Conservation (phyloP, 2,797 vertebrate genomes). For the Enoplosus armatus region DNA sequence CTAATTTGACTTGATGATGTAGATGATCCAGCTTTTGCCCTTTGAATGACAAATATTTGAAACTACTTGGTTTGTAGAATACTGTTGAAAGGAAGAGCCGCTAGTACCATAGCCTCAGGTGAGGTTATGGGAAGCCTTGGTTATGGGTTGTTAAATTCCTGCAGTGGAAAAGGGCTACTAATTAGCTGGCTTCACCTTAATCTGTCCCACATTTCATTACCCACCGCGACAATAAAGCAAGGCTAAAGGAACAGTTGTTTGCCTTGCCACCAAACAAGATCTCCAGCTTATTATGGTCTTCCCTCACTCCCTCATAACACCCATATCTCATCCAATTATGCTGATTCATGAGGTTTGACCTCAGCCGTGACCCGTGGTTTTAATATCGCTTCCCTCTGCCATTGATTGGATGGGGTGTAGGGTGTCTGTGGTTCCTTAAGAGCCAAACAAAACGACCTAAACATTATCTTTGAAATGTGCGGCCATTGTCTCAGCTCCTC, state of each 20-base stretch:
- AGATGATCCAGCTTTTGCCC: not conserved
- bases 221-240: slow-evolving; percentile 22
- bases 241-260: slow-evolving; percentile 19
- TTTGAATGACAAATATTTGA: not conserved
- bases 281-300: slow-evolving; percentile 11
- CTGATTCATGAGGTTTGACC: slow-evolving; percentile 54
- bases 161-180: not conserved
- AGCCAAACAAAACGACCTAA: slow-evolving; percentile 20
- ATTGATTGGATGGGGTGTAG: slow-evolving; percentile 15
- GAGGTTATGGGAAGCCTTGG: not conserved
- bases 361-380: slow-evolving; percentile 39
- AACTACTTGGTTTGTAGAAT: not conserved
- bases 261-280: slow-evolving; percentile 22
- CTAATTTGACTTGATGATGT: not conserved
- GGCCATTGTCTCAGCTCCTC: slow-evolving; percentile 59
- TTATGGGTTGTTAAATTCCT: not conserved
- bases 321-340: slow-evolving; percentile 44
- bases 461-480: slow-evolving; percentile 15
- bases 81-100: not conserved
- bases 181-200: slow-evolving; percentile 8
- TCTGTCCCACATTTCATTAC: slow-evolving; percentile 26
- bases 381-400: slow-evolving; percentile 23
- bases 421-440: slow-evolving; percentile 36
- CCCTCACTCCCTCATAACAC: slow-evolving; percentile 27
- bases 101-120: not conserved